These are phyloP conservation scores for Lagopus muta DNA, from an alignment of 2,113 vertebrate genomes.

Conservation along the genomic window DNA sequence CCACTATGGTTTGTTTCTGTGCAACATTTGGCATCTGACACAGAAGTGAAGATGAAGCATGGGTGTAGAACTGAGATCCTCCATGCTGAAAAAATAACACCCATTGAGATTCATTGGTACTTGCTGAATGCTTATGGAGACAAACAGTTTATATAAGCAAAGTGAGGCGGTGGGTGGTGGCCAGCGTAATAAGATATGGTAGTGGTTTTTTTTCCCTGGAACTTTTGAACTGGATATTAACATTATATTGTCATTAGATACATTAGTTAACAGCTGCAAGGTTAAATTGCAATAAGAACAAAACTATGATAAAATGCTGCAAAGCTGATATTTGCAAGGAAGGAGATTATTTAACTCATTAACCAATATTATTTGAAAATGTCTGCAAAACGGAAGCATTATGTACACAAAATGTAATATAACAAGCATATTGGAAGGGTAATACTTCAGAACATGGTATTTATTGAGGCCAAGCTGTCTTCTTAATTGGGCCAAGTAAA, in stretches of 20 bases:
- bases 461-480: not conserved
- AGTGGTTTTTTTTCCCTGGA: not conserved
- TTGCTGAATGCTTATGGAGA: no score
- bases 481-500: not conserved
- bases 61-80: no score
- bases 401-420: not conserved
- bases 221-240: not conserved
- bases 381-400: not conserved
- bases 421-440: not conserved
- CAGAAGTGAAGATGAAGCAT: no score
- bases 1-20: no score
- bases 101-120: no score
- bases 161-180: no score
- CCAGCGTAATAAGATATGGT: not conserved
- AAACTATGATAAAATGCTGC: not conserved
- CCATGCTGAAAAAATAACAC: no score
- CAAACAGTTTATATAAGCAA: no score
- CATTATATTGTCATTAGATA: not conserved
- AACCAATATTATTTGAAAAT: not conserved
- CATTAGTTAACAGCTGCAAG: not conserved
- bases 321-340: not conserved
- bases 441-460: not conserved
- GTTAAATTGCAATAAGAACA: not conserved
- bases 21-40: no score
- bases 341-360: not conserved